Conservation (phyloP, 2,797 vertebrate genomes). For the Luscinia luscinia region DNA sequence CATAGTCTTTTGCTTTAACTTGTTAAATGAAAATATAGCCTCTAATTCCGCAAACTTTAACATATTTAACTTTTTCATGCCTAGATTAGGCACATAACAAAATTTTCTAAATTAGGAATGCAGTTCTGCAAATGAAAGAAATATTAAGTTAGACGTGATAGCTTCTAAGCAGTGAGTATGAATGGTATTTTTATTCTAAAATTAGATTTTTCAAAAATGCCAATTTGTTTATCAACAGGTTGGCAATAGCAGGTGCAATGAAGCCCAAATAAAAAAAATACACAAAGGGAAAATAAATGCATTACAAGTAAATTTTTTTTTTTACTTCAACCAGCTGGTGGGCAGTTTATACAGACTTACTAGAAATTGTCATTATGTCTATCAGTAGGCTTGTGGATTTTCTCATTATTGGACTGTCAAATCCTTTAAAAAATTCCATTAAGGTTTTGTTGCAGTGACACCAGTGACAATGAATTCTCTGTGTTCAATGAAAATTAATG, state of each 20-base stretch:
- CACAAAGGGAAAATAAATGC: neutral
- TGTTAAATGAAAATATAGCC: neutral
- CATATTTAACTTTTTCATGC: neutral
- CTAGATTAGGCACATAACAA: neutral
- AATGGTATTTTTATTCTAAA: neutral
- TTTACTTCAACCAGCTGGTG: neutral
- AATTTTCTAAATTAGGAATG: neutral
- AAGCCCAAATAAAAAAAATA: neutral
- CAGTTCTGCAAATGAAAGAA: neutral
- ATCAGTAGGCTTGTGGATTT: constrained; percentile 31
- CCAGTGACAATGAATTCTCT: constrained; percentile 39
- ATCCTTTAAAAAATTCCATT: constrained; percentile 42
- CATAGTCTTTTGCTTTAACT: neutral
- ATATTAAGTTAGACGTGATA: neutral
- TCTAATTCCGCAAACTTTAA: neutral
- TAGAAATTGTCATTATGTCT: constrained; percentile 13
- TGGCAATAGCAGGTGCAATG: neutral
- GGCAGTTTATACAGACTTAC: neutral
- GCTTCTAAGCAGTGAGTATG: neutral
- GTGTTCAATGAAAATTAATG: constrained; percentile 42
- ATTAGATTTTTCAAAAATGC: neutral
- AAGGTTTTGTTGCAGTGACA: constrained; percentile 20
- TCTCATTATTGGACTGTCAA: constrained; percentile 34
- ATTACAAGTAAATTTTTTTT: neutral
- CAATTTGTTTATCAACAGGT: neutral